Evolutionary conservation across 2,113 vertebrate species (phyloP).

Genomic region (Himantopus leucocephalus): DNA sequence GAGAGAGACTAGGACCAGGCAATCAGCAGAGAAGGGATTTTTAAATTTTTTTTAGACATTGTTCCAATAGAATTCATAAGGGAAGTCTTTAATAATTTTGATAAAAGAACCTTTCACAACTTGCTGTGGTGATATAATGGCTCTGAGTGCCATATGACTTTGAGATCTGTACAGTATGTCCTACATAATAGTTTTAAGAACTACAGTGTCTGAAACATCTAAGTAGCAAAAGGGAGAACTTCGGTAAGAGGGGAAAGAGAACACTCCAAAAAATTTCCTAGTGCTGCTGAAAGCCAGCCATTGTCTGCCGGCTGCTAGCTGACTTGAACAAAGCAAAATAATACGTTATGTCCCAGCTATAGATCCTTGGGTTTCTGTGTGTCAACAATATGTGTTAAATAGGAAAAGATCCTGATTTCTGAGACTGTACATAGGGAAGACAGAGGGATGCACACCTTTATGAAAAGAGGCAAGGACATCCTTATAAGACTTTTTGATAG

Average conservation of each 20-base stretch:
- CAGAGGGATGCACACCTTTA: rapidly evolving
- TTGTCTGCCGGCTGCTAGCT: neutral
- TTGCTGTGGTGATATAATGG: neutral
- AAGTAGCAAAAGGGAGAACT: neutral
- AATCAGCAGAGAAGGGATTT: neutral
- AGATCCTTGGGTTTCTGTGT: neutral
- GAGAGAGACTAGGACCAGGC: neutral
- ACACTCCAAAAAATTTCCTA: neutral
- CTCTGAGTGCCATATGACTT: neutral
- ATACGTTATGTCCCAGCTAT: neutral
- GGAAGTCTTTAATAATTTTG: neutral
- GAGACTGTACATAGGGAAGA: neutral
- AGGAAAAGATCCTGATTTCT: neutral
- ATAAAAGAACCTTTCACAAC: neutral
- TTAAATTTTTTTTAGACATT: neutral
- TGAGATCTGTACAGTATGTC: neutral
- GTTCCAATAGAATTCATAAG: neutral
- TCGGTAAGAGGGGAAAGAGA: neutral
- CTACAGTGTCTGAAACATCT: neutral
- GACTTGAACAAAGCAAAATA: neutral
- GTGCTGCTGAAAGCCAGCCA: neutral
- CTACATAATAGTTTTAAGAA: neutral
- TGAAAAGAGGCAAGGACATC: neutral
- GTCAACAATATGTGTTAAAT: neutral
- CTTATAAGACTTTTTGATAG: neutral